These are phyloP conservation scores for Platycercus adscitus DNA, from an alignment of 2,113 vertebrate genomes.

Conservation along the genomic window DNA sequence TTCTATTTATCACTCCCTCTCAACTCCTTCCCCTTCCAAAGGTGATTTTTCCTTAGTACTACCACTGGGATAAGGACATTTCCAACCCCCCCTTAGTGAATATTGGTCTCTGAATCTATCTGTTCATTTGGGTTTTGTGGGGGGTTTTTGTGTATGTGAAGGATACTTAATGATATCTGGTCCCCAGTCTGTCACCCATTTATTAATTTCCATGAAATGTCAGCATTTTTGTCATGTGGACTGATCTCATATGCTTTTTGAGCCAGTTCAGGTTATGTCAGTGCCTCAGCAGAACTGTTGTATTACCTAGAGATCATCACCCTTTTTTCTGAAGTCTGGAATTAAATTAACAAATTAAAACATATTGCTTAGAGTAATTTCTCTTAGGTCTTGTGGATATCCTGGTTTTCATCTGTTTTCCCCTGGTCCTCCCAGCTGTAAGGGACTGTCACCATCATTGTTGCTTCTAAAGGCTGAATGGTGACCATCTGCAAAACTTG, in stretches of 20 bases:
- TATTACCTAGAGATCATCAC: neutral
- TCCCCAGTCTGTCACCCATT: neutral
- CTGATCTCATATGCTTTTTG: neutral
- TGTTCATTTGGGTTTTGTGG: neutral
- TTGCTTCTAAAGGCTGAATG: neutral
- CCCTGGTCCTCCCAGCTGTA: neutral
- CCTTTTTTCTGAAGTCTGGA: neutral
- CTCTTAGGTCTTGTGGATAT: neutral
- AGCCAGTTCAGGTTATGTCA: neutral
- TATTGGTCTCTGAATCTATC: neutral
- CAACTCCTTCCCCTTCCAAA: neutral
- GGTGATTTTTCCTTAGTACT: neutral
- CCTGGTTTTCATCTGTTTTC: neutral
- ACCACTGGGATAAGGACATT: neutral
- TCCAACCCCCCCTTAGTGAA: neutral
- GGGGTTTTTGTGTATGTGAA: rapidly evolving
- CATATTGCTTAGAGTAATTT: neutral
- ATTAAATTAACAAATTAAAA: neutral
- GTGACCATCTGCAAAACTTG: neutral
- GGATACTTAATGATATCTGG: neutral
- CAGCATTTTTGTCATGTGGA: neutral
- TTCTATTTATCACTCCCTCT: neutral
- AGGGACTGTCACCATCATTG: neutral
- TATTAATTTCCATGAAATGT: neutral
- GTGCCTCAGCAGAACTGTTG: neutral